Evolutionary conservation across 2,888 invertebrate species (phyloP), one percentile per base, ranked within the genome.

Genomic region (Caenorhabditis angaria): DNA sequence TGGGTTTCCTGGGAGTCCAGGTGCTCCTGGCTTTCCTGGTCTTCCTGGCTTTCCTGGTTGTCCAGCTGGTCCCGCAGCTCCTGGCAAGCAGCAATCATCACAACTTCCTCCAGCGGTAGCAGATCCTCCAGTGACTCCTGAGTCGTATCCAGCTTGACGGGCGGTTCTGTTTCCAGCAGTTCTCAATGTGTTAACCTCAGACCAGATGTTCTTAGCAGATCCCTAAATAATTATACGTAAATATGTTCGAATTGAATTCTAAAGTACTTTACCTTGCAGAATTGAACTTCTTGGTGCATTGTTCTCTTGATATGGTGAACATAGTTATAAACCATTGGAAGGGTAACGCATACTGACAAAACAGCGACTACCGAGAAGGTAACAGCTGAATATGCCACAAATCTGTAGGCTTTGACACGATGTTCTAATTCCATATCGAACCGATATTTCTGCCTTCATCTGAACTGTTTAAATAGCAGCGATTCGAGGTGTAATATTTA

Each of bases 241-340:
- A 48, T n/a, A 8, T 48, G 22, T 8, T 22, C n/a, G 24, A 22
- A 22, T 18, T 18, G 6, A 48, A 8, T 32, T 32, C 10, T 41
- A 41, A 10, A 18, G 18, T 12, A 41, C 24, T 48, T 54, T 48
- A 77, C 82, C 77, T 83, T 85, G 81, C 85, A 85, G 77, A 82
- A 85, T 62, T 67, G 74, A 71, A 85, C 81, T 68, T 85, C 85
- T 59, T 77, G 82, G 70, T 85, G 85, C 84, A 86, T 86, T 54
- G 79, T 73, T 12, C 78, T 69, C 63, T 83, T 81, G 29, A 85
- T 85, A 55, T 84, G 81, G 60, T 82, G 81, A 32, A 85, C 85
- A 72, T 85, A 85, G 41, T 41, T 84, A 53, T 35, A 65, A 32
- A 20, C 35, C 24, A 41, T 53, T 14, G 25, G 53, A 53, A 85